Evolutionary conservation across 2,113 vertebrate genomes (phyloP).

Genomic region (Butorides virescens): DNA sequence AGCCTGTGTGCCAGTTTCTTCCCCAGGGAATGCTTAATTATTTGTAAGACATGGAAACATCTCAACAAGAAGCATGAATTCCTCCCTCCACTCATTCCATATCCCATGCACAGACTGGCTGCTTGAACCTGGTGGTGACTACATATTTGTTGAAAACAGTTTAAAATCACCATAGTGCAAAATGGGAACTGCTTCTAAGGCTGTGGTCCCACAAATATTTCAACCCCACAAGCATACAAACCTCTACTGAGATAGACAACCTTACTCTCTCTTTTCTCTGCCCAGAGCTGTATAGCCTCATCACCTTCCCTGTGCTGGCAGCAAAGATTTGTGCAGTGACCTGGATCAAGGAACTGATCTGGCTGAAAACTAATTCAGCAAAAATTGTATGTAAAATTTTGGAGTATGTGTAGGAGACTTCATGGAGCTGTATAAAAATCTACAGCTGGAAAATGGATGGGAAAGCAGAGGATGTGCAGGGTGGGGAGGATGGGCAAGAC

Average conservation of each 20-base stretch:
- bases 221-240: not conserved
- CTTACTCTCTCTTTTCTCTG: not conserved
- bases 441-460: not conserved
- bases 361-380: not conserved
- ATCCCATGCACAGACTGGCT: not conserved
- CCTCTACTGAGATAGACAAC: not conserved
- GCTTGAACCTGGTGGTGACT: not conserved
- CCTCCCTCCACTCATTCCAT: not conserved
- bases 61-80: not conserved
- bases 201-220: not conserved
- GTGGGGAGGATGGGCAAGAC: not conserved
- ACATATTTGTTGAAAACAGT: not conserved
- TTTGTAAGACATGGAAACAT: not conserved
- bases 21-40: not conserved
- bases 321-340: not conserved
- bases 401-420: not conserved
- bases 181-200: not conserved
- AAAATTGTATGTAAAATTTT: not conserved
- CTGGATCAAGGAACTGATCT: not conserved
- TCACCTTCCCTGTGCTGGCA: not conserved
- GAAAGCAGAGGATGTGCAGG: not conserved
- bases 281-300: not conserved
- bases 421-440: not conserved
- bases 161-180: not conserved
- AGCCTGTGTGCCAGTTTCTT: not conserved